Conservation (phyloP, 2,113 vertebrate species). For the Pavo muticus region DNA sequence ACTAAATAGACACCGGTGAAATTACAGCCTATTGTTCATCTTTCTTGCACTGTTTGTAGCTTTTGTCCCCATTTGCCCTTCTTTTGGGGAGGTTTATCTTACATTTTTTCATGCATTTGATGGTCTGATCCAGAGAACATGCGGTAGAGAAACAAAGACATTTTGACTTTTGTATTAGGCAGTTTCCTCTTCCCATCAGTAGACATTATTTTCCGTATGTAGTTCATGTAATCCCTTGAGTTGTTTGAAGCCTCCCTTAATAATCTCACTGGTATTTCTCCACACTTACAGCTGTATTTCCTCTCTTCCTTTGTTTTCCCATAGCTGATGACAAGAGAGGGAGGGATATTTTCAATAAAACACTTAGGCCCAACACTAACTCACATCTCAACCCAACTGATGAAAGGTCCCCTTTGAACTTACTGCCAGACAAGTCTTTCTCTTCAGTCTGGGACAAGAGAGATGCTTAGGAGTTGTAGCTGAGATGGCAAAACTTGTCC, state of each 20-base stretch:
- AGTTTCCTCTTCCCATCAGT: constrained; percentile 15
- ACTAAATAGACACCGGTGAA: background rate
- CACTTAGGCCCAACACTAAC: constrained; percentile 43
- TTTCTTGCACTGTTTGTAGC: background rate
- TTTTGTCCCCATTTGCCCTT: background rate
- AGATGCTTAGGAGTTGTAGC: background rate
- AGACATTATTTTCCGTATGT: background rate
- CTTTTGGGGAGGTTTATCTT: background rate
- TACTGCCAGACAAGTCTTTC: constrained; percentile 17
- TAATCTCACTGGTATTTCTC: constrained; percentile 53
- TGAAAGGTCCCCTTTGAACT: constrained; percentile 47
- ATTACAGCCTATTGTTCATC: background rate
- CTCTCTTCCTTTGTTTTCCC: constrained; percentile 45
- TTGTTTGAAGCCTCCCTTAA: constrained; percentile 27
- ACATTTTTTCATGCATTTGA: background rate
- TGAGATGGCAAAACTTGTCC: constrained; percentile 6
- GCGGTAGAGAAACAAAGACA: background rate
- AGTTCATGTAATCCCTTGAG: constrained; percentile 32
- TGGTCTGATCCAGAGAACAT: background rate
- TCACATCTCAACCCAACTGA: constrained; percentile 37
- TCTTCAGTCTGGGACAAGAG: constrained; percentile 11
- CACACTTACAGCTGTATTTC: constrained; percentile 38
- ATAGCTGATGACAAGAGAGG: constrained; percentile 44
- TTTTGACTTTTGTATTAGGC: constrained; percentile 1
- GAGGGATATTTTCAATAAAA: constrained; percentile 14